A percentile compares a stretch with the other conserved stretches of the same genome.
phyloP scores from a whole-genome alignment of 2,888 invertebrate genomes.

The Phania funesta region DNA sequence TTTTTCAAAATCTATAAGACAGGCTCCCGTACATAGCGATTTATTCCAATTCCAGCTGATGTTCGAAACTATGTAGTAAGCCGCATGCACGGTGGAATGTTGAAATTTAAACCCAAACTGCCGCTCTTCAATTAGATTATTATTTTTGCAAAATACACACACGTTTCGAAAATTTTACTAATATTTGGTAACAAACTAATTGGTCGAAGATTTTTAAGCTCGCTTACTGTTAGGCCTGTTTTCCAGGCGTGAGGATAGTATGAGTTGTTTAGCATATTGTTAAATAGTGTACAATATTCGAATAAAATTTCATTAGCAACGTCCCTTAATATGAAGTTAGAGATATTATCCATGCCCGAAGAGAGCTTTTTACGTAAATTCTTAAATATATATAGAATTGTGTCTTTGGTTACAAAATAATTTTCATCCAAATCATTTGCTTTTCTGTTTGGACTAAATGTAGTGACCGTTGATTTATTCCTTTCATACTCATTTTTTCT shows the following conservation, averaged over 20 bases:
- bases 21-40: constrained; percentile 11
- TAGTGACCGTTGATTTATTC: not conserved
- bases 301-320: not conserved
- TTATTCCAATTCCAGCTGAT: constrained; percentile 40
- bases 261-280: not conserved
- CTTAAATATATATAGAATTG: too few relatives aligned
- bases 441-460: not conserved
- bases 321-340: constrained; percentile 8
- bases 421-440: not conserved
- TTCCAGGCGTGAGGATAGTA: not conserved
- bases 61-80: not conserved
- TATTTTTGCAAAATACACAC: too few relatives aligned
- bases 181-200: not conserved
- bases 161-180: too few relatives aligned
- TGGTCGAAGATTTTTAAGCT: not conserved
- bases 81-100: too few relatives aligned
- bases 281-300: constrained; percentile 6
- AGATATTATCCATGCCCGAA: not conserved
- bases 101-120: too few relatives aligned
- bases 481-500: not conserved
- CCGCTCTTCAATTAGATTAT: not conserved
- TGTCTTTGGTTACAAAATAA: not conserved
- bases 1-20: constrained; percentile 35
- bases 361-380: not conserved
- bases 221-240: not conserved